These are phyloP conservation scores for Rhagologus leucostigma DNA, from an alignment of 2,113 vertebrate species.

Conservation along the genomic window DNA sequence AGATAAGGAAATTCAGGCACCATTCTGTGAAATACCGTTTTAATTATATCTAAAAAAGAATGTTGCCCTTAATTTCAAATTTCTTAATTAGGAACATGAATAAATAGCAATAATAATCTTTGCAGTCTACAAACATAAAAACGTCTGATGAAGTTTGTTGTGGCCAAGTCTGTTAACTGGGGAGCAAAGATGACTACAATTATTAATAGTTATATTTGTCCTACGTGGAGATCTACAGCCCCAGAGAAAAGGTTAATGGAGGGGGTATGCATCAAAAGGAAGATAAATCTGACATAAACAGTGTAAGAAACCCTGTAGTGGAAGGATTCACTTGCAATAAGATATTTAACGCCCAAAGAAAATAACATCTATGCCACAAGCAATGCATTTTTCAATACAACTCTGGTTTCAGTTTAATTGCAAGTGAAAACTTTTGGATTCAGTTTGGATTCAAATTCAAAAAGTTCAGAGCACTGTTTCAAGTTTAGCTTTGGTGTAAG, in stretches of 20 bases:
- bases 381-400: not conserved
- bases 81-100: constrained; percentile 61
- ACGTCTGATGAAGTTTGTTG: constrained; percentile 7
- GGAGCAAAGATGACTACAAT: not conserved
- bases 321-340: not conserved
- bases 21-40: constrained; percentile 55
- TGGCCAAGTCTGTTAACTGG: not conserved
- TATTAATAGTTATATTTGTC: not conserved
- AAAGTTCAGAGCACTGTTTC: not conserved
- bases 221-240: not conserved
- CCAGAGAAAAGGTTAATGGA: not conserved
- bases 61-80: constrained; percentile 28
- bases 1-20: constrained; percentile 45
- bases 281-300: not conserved
- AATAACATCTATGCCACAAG: not conserved
- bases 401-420: not conserved
- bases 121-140: constrained; percentile 17
- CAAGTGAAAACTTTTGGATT: not conserved
- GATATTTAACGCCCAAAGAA: not conserved
- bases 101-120: constrained; percentile 26
- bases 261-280: not conserved
- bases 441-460: not conserved
- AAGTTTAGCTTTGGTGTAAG: not conserved
- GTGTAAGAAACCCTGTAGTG: not conserved
- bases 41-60: constrained; percentile 63